Conservation (phyloP, 2,797 vertebrate species). For the Melanotaenia maccullochi region DNA sequence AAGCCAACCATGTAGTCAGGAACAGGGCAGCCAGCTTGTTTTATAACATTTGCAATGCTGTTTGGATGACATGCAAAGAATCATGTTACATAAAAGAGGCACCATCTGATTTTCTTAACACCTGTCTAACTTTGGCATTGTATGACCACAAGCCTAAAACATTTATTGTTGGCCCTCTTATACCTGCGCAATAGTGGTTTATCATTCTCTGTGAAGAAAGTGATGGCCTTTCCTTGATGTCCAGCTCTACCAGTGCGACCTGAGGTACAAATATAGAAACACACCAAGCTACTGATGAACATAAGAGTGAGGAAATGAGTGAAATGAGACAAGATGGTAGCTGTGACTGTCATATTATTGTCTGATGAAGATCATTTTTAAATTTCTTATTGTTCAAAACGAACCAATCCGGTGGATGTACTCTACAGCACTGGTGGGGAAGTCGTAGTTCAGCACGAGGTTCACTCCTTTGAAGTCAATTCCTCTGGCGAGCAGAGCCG, state of each 20-base stretch:
- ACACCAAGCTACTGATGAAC: background rate
- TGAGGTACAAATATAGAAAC: slow-evolving; percentile 57
- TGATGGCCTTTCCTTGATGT: slow-evolving; percentile 90
- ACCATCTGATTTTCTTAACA: background rate
- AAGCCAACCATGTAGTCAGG: slow-evolving; percentile 95
- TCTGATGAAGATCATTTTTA: background rate
- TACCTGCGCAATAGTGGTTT: slow-evolving; percentile 94
- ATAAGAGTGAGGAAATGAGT: background rate
- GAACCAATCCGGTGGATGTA: slow-evolving; percentile 96
- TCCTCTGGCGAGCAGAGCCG: slow-evolving; percentile 92
- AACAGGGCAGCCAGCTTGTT: slow-evolving; percentile 94
- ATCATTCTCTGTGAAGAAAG: slow-evolving; percentile 96
- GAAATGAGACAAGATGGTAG: background rate
- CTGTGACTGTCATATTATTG: background rate
- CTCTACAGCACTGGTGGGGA: slow-evolving; percentile 94
- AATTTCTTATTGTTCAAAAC: background rate
- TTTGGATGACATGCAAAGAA: slow-evolving; percentile 4
- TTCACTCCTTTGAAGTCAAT: slow-evolving; percentile 99
- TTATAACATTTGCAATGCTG: slow-evolving; percentile 93
- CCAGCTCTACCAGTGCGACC: slow-evolving; percentile 96
- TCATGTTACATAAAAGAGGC: background rate
- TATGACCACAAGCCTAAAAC: background rate
- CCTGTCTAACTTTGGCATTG: background rate
- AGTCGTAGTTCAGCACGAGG: slow-evolving; percentile 95
- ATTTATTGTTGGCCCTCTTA: background rate